Percentiles rank a stretch among this genome's conserved stretches.
phyloP scores from a whole-genome alignment of 2,888 invertebrate species.

The Drosophila kuntzei region DNA sequence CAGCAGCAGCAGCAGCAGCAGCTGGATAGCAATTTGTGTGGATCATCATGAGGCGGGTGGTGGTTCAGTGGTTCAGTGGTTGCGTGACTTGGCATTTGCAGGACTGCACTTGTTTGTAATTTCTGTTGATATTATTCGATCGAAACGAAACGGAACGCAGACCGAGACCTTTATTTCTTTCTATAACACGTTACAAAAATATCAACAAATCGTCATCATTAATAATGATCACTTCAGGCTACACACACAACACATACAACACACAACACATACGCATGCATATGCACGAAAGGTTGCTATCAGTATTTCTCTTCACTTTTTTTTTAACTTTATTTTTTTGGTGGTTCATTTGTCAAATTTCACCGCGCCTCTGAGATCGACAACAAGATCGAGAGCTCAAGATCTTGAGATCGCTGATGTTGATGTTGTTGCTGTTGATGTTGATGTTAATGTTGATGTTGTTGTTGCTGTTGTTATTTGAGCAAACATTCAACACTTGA shows the following conservation, averaged over 20 bases:
- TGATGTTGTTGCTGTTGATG: slow-evolving; percentile 40
- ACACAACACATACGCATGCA: slow-evolving; percentile 15
- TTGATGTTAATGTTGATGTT: slow-evolving; percentile 36
- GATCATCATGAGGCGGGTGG: slow-evolving; percentile 48
- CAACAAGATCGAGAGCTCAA: slow-evolving; percentile 60
- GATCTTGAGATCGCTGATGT: slow-evolving; percentile 55
- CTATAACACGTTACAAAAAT: slow-evolving; percentile 83
- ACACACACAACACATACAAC: slow-evolving; percentile 39
- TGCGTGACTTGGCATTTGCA: slow-evolving; percentile 68
- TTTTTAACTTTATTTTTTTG: slow-evolving; percentile 42
- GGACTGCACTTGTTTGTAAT: slow-evolving; percentile 79
- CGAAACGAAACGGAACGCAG: slow-evolving; percentile 41
- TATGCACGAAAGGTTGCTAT: slow-evolving; percentile 44
- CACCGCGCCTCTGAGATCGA: slow-evolving; percentile 73
- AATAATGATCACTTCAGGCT: slow-evolving; percentile 83
- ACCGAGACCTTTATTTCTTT: slow-evolving; percentile 58
- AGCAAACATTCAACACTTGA: slow-evolving; percentile 82
- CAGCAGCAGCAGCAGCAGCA: slow-evolving; percentile 34
- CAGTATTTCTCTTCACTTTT: slow-evolving; percentile 19
- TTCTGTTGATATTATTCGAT: slow-evolving; percentile 60
- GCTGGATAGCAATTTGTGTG: slow-evolving; percentile 71
- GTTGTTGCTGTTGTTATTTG: slow-evolving; percentile 75
- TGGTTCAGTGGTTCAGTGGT: slow-evolving; percentile 11
- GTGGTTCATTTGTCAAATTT: slow-evolving; percentile 80
- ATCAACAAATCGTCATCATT: slow-evolving; percentile 85